Base-by-base conservation (phyloP, 2,113 vertebrate genomes). In the Microtus montanus region DNA sequence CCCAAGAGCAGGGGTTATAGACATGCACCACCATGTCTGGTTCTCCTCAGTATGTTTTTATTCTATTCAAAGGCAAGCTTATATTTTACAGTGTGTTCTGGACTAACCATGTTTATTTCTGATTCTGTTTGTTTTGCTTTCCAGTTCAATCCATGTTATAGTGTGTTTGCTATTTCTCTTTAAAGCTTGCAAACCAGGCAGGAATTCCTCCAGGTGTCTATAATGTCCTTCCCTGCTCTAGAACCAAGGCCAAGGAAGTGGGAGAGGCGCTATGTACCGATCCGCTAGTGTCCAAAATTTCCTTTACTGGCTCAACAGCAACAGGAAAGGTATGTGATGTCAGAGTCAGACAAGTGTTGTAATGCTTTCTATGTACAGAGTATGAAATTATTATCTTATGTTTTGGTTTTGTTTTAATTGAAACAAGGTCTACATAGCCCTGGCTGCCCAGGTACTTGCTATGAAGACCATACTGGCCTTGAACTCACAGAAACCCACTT, bases 221-320 rank as follows among this genome's bases (percentile, higher is more conserved):
- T 80, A 99, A 99, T 0, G 99, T 99, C 74, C 97, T 99, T 22
- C 99, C 99, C 11, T 99, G 99, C 96, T 99, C 99, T 92, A 98
- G 98, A 95, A 96, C 98, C 71, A 99, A 98, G 94, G 96, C 99
- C 3, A 97, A 98, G 19, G 97, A 98, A 3, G 99, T 99, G 0
- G 99, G 99, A 5, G 98, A 99, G 68, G 98, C 98, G 12, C 98
- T 99, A 9, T 99, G 99, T 95, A 99, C 99, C 3, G 99, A 99
- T 97, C 99, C 99, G 0, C 97, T 99, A 22, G 99, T 99, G 85
- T 98, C 98, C 28, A 99, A 99, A 97, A 98, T 99, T 97, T 99
- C 99, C 97, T 99, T 99, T 97, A 99, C 99, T 0, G 99, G 99
- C 54, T 99, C 99, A 38, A 99, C 99, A 0, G 98, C 99, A 64